Evolutionary conservation across 1,140 invertebrate species (phyloP).

Genomic region (Lordiphosa collinella): DNA sequence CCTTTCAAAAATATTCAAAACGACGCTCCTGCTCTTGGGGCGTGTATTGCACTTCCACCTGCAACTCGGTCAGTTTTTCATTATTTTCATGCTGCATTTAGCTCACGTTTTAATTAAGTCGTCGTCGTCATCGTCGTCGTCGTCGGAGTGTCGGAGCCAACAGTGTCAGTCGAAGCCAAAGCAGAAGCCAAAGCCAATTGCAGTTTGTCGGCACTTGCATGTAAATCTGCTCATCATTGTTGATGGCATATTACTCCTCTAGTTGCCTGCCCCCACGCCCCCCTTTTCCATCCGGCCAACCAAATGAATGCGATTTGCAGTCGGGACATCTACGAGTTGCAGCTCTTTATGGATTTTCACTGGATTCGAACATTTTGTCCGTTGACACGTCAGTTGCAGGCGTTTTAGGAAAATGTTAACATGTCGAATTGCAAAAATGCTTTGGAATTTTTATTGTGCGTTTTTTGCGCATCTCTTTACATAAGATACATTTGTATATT

Average conservation of each 20-base stretch:
- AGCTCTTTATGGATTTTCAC: slow-evolving; percentile 70
- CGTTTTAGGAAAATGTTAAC: slow-evolving; percentile 48
- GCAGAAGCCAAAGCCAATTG: slow-evolving; percentile 47
- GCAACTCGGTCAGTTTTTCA: slow-evolving; percentile 76
- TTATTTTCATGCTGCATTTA: slow-evolving; percentile 78
- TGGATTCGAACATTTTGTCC: slow-evolving; percentile 29
- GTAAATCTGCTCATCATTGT: slow-evolving; percentile 78
- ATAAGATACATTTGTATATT: slow-evolving; percentile 2
- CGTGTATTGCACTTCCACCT: slow-evolving; percentile 55
- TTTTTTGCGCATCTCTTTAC: slow-evolving; percentile 2
- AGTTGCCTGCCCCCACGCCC: not conserved
- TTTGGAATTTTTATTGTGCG: slow-evolving; percentile 64
- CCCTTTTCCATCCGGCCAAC: slow-evolving; percentile 4
- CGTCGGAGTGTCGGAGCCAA: slow-evolving; percentile 8
- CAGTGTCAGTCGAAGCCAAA: slow-evolving; percentile 3
- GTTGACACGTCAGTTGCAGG: slow-evolving; percentile 59
- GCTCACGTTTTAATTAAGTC: slow-evolving; percentile 78
- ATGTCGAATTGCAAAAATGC: slow-evolving; percentile 68
- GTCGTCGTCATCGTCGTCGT: slow-evolving; percentile 35
- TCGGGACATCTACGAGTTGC: slow-evolving; percentile 53
- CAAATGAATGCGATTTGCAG: slow-evolving; percentile 75
- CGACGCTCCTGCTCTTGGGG: slow-evolving; percentile 14
- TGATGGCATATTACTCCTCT: slow-evolving; percentile 69
- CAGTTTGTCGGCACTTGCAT: slow-evolving; percentile 62
- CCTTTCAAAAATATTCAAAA: not conserved